Evolutionary conservation across 2,797 vertebrate species (phyloP), one percentile per base, ranked within the genome.

Genomic region (Dermochelys coriacea): DNA sequence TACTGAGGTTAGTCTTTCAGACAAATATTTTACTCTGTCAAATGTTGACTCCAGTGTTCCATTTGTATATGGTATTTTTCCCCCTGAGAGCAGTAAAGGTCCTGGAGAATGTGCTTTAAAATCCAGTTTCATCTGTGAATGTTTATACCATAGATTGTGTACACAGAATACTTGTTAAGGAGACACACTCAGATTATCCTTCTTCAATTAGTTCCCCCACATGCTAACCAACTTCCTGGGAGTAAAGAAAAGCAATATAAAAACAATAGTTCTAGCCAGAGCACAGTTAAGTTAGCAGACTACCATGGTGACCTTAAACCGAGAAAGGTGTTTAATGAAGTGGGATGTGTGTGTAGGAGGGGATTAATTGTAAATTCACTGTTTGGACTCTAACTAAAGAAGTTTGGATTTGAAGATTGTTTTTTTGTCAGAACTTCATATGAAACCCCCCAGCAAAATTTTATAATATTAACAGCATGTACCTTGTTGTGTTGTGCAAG

Each of bases 241-340:
- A 80, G 4, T 0, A 82, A 29, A 41, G 1, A 25, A 93, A 57
- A 79, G 86, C 50, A 83, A 1, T 4, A 2, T 7, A n/a, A 82
- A 88, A 51, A 2, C 29, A 85, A 0, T 68, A 47, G 14, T 89
- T 94, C 71, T 74, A 55, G 7, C 80, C 12, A 87, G 45, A 82
- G 25, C 34, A 80, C 6, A 47, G 41, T 88, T 68, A 95, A 88
- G 18, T 49, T 94, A 80, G 75, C 59, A 78, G 12, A 75, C 1
- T 82, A 23, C 23, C 93, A 9, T 79, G 41, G 23, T 95, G 91
- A 93, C 93, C 86, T 97, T 94, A 93, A 87, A 23, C 49, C 55
- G 47, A 91, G 25, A 12, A 94, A 94, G 85, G 89, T 95, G 82
- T 95, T 85, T 92, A 94, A 93, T 96, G 71, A 96, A 91, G 45